These are phyloP conservation scores for Oryzias curvinotus DNA, from an alignment of 2,113 vertebrate genomes.

Conservation along the genomic window DNA sequence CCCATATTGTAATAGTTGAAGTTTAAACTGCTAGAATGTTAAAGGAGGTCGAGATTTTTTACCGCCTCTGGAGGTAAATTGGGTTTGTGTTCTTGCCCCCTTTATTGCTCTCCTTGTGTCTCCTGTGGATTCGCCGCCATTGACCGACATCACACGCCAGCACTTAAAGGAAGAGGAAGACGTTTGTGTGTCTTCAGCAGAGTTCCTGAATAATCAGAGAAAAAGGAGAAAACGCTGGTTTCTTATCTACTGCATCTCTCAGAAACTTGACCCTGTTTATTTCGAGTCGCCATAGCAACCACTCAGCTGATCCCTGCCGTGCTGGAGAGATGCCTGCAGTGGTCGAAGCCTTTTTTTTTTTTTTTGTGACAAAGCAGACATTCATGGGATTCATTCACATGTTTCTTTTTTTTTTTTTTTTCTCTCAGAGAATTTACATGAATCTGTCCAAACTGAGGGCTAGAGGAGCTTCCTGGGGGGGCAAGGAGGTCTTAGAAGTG, in stretches of 20 bases:
- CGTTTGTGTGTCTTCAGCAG: not conserved
- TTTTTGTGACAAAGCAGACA: not conserved
- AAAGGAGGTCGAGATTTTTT: not conserved
- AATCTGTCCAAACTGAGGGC: conserved; percentile 16
- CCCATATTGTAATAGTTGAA: too few relatives aligned
- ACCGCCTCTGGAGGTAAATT: conserved; percentile 32
- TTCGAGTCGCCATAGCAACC: conserved; percentile 26
- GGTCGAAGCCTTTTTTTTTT: not conserved
- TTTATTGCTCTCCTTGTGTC: conserved; percentile 25
- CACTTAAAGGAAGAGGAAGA: conserved; percentile 36
- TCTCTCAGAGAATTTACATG: conserved; percentile 21
- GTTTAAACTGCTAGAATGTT: not conserved
- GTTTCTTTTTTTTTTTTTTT: not conserved
- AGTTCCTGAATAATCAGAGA: not conserved
- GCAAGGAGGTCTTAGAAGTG: conserved; percentile 9
- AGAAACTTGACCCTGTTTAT: conserved; percentile 17
- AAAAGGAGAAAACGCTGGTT: not conserved
- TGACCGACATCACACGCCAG: conserved; percentile 28
- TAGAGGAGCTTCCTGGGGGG: not conserved
- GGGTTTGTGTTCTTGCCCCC: conserved; percentile 37
- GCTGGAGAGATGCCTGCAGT: not conserved
- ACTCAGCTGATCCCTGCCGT: conserved; percentile 27
- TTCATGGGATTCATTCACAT: conserved; percentile 21
- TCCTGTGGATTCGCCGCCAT: conserved; percentile 38
- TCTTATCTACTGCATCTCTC: not conserved